Conservation (phyloP, 1,140 invertebrate genomes). For the Lasioglossum baleicum region DNA sequence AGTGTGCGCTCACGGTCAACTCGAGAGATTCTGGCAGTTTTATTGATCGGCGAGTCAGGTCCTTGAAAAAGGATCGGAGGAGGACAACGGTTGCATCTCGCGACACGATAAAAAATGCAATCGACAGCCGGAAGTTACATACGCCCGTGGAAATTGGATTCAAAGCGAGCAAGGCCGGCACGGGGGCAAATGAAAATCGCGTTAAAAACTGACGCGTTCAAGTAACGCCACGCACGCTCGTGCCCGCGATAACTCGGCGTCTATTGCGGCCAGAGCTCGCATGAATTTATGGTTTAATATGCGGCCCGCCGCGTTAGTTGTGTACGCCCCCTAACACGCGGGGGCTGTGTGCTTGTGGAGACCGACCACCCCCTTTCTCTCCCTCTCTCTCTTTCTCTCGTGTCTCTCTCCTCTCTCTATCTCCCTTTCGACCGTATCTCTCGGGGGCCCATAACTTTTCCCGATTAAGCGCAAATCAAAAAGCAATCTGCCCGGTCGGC, state of each 20-base stretch:
- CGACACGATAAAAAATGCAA: too few relatives aligned
- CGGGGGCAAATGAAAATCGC: conserved; percentile 41
- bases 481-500: conserved; percentile 72
- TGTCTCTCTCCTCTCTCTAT: conserved; percentile 31
- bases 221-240: conserved; percentile 50
- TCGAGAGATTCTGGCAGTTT: too few relatives aligned
- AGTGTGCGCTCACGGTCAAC: too few relatives aligned
- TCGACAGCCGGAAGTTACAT: conserved; percentile 34
- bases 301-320: conserved; percentile 63
- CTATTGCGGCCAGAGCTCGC: conserved; percentile 42
- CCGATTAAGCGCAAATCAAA: conserved; percentile 78
- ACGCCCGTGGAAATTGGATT: conserved; percentile 27
- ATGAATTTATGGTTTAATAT: conserved; percentile 78
- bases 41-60: too few relatives aligned
- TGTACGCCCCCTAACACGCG: conserved; percentile 59
- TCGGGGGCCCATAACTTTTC: conserved; percentile 73
- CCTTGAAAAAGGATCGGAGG: too few relatives aligned
- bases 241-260: conserved; percentile 50
- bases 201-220: conserved; percentile 56
- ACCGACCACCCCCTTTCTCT: neutral
- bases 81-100: too few relatives aligned
- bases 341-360: conserved; percentile 6
- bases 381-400: conserved; percentile 44
- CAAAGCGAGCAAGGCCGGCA: neutral
- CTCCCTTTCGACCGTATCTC: conserved; percentile 58